These are phyloP conservation scores for Eulemur macaco DNA, from an alignment of 2,113 vertebrate genomes.

Conservation along the genomic window DNA sequence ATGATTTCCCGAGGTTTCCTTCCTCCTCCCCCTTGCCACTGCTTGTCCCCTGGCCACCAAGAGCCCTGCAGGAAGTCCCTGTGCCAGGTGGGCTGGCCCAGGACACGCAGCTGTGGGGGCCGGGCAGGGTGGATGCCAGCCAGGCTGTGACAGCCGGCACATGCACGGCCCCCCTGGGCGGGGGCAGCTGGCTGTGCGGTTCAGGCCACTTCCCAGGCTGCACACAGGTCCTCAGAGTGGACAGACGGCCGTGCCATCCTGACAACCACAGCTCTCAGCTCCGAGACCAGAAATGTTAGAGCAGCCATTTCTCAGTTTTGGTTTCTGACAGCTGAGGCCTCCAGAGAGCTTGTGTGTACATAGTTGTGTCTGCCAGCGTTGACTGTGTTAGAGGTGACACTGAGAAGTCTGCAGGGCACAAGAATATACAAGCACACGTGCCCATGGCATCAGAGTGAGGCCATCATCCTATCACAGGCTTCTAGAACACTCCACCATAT, in stretches of 20 bases:
- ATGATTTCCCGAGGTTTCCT: neutral
- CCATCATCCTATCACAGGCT: neutral
- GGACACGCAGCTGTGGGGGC: neutral
- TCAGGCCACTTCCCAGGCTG: neutral
- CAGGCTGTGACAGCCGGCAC: neutral
- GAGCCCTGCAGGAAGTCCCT: neutral
- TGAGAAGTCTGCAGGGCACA: neutral
- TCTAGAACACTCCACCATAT: neutral
- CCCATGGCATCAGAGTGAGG: neutral
- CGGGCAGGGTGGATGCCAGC: neutral
- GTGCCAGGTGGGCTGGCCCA: neutral
- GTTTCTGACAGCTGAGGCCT: neutral
- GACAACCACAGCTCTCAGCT: fast-evolving
- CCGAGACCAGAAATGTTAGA: neutral
- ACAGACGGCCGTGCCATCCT: neutral
- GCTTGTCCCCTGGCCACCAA: neutral
- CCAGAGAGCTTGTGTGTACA: neutral
- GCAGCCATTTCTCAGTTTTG: neutral
- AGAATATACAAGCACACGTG: neutral
- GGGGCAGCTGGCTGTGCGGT: neutral
- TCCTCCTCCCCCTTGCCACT: neutral
- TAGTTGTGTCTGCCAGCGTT: fast-evolving
- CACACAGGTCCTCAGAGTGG: neutral
- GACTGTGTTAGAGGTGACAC: neutral
- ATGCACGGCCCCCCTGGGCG: neutral